Base-by-base conservation (phyloP, 2,888 invertebrate species). In the Diaprepes abbreviatus region DNA sequence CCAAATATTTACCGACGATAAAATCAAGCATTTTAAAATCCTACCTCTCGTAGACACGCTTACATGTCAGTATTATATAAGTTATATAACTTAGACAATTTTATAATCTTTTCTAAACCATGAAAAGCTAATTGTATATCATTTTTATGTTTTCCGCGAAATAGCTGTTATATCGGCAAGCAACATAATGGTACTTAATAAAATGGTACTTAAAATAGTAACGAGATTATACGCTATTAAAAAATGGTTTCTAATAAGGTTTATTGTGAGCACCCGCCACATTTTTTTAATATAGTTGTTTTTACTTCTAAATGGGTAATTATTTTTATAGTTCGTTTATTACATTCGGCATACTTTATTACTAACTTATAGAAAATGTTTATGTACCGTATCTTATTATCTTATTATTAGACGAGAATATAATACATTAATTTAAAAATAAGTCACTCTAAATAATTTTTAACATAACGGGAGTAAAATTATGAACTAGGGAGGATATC, bases 71-170 rank as follows among this genome's bases (percentile, higher is more conserved):
- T 24, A 24, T 24, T 24, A 24, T 5, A 24, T 24, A 24, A 24
- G 24, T 19, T 43, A 43, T 40, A 17, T 40, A 43, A 43, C 5
- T 10, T n/a, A 7, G 21, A 43, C 19, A 43, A 43, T 43, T n/a
- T 19, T n/a, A 21, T 21, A 43, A 21, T 43, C 19, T n/a, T n/a
- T 21, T 6, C n/a, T 19, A 17, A 43, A n/a, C n/a, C 43, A 43
- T 21, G 43, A 43, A 19, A 21, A 7, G n/a, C 43, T 43, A 43
- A 43, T 43, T 43, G 19, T 43, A 43, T 43, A 17, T 10, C n/a
- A 21, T 43, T 43, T 43, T 43, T 43, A 43, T 43, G 19, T 43
- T 43, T 43, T 21, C 43, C 17, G 43, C 43, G n/a, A 43, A 43
- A 43, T 43, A n/a, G 43, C 43, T 43, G 21, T 10, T 43, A 43